These are phyloP conservation scores for Sus scrofa DNA, from an alignment of 2,113 vertebrate species.

Conservation along the genomic window DNA sequence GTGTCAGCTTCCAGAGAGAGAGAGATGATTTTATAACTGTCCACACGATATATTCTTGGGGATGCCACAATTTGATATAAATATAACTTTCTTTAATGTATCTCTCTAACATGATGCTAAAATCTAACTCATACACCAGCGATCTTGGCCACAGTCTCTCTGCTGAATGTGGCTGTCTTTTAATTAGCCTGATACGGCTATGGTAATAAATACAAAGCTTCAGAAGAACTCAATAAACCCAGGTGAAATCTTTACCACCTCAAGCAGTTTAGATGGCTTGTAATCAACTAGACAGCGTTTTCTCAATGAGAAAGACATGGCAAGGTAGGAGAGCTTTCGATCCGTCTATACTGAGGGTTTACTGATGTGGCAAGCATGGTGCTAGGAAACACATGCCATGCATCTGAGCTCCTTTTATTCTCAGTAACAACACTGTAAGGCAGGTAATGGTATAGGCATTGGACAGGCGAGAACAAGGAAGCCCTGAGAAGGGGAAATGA, in stretches of 20 bases:
- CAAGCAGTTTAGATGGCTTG: not conserved
- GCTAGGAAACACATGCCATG: not conserved
- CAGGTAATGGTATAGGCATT: not conserved
- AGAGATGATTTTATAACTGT: not conserved
- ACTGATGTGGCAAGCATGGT: not conserved
- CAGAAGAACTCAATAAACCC: not conserved
- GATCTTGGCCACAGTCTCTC: not conserved
- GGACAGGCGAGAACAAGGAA: not conserved
- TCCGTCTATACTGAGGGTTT: not conserved
- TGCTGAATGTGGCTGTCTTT: not conserved
- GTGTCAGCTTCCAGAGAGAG: not conserved
- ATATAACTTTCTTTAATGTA: not conserved
- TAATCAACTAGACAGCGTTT: not conserved
- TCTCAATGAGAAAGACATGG: constrained; percentile 10
- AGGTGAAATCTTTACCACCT: constrained; percentile 18
- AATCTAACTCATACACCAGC: not conserved
- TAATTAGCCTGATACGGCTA: constrained; percentile 24
- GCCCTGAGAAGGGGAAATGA: not conserved
- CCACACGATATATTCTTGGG: not conserved
- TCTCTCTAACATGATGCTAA: constrained; percentile 18
- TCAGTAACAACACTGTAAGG: not conserved
- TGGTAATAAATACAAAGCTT: constrained; percentile 14
- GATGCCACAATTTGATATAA: not conserved
- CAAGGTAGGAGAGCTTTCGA: not conserved
- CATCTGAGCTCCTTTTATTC: not conserved